phyloP scores from a whole-genome alignment of 2,797 vertebrate species.

The Anguilla pacifica region DNA sequence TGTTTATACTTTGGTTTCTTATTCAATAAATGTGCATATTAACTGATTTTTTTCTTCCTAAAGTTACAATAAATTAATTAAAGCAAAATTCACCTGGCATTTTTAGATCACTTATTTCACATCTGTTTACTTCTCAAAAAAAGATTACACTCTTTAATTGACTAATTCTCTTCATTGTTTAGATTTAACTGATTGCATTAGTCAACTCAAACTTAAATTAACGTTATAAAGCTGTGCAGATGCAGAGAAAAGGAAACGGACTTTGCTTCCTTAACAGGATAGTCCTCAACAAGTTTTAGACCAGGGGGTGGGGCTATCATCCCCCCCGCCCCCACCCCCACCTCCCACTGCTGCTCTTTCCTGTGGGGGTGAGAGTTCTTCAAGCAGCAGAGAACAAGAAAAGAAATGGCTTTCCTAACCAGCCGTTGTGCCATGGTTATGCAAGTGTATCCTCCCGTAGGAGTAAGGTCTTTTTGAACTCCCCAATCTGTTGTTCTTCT shows the following conservation, averaged over 20 bases:
- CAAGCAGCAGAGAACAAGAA: background rate
- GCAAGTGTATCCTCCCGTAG: conserved; percentile 1
- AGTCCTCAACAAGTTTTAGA: background rate
- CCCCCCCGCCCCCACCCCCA: background rate
- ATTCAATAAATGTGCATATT: too few relatives aligned
- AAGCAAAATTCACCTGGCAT: too few relatives aligned
- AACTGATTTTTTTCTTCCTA: too few relatives aligned
- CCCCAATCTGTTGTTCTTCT: background rate
- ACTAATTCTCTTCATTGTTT: too few relatives aligned
- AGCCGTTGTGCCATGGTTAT: background rate
- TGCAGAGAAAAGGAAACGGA: background rate
- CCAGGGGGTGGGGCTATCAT: background rate
- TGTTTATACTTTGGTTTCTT: too few relatives aligned
- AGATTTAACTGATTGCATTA: too few relatives aligned
- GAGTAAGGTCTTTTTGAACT: background rate
- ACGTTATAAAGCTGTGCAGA: background rate
- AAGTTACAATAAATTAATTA: too few relatives aligned
- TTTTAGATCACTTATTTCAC: too few relatives aligned
- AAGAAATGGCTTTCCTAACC: background rate
- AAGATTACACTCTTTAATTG: too few relatives aligned
- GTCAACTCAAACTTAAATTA: background rate
- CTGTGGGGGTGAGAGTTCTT: background rate
- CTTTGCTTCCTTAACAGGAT: background rate
- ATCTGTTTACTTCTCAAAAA: too few relatives aligned
- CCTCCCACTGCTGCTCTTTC: background rate